Evolutionary conservation across 2,113 vertebrate species (phyloP).

Genomic region (Gobius niger): DNA sequence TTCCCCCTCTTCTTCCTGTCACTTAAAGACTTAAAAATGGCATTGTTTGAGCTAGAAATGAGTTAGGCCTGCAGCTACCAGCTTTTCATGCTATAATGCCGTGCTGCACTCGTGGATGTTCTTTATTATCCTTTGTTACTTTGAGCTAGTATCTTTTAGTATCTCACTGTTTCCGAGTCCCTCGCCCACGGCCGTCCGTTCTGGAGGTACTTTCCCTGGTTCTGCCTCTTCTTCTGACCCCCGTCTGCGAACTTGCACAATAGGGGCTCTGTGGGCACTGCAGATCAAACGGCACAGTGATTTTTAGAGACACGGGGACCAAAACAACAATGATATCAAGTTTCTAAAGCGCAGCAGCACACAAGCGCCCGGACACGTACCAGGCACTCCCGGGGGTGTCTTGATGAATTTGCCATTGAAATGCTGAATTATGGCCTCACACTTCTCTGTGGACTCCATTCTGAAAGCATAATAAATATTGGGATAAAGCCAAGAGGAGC

Average conservation of each 20-base stretch:
- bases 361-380: constrained; percentile 65
- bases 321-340: constrained; percentile 36
- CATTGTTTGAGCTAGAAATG: no score
- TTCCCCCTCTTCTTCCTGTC: no score
- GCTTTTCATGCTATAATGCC: no score
- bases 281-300: constrained; percentile 49
- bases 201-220: constrained; percentile 88
- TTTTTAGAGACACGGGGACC: constrained; percentile 20
- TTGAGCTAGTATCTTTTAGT: no score
- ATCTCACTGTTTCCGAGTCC: constrained; percentile 85
- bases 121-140: no score
- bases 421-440: constrained; percentile 91
- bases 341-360: constrained; percentile 20
- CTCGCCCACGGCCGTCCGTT: constrained; percentile 88
- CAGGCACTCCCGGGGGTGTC: constrained; percentile 87
- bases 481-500: constrained; percentile 2
- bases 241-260: constrained; percentile 96
- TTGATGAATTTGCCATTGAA: constrained; percentile 95
- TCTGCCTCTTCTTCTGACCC: constrained; percentile 93
- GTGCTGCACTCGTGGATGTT: no score
- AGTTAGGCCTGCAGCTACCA: no score
- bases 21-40: no score
- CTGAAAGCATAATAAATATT: constrained; percentile 60
- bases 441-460: constrained; percentile 94
- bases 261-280: constrained; percentile 89